Percentiles rank a stretch among this genome's conserved stretches.
phyloP scores from a whole-genome alignment of 1,140 invertebrate genomes.

The Hycleus phaleratus region DNA sequence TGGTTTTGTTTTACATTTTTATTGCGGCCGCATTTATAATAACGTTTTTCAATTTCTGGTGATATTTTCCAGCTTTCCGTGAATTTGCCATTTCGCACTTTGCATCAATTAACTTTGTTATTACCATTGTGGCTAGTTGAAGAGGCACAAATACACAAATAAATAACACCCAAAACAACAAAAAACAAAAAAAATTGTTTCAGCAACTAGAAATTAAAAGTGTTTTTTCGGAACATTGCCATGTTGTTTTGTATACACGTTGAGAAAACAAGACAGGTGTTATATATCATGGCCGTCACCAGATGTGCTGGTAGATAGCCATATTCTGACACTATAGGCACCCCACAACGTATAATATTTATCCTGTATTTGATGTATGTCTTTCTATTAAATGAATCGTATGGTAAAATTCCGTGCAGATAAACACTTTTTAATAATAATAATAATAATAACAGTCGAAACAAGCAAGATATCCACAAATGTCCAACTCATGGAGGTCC shows the following conservation, averaged over 20 bases:
- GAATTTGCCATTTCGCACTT: not conserved
- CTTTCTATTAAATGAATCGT: slow-evolving; percentile 16
- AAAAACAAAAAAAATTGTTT: no score
- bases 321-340: slow-evolving; percentile 17
- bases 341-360: slow-evolving; percentile 21
- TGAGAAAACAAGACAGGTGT: no score
- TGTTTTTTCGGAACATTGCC: no score
- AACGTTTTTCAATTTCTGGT: slow-evolving; percentile 41
- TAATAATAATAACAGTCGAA: slow-evolving; percentile 1
- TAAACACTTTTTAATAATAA: slow-evolving; percentile 1
- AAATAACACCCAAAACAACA: no score
- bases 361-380: slow-evolving; percentile 14
- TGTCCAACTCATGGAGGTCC: slow-evolving; percentile 15
- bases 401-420: no score
- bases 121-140: no score
- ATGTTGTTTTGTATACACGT: no score
- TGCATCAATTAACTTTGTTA: not conserved
- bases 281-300: slow-evolving; percentile 9
- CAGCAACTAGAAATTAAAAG: no score
- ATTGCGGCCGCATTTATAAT: slow-evolving; percentile 41
- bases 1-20: slow-evolving; percentile 43
- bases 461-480: slow-evolving; percentile 13
- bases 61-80: slow-evolving; percentile 13
- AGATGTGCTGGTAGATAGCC: slow-evolving; percentile 16
- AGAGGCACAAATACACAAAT: no score